A percentile compares a stretch with the other conserved stretches of the same genome.
Evolutionary conservation across 2,113 vertebrate genomes (phyloP).

Genomic region (Nibea coibor): DNA sequence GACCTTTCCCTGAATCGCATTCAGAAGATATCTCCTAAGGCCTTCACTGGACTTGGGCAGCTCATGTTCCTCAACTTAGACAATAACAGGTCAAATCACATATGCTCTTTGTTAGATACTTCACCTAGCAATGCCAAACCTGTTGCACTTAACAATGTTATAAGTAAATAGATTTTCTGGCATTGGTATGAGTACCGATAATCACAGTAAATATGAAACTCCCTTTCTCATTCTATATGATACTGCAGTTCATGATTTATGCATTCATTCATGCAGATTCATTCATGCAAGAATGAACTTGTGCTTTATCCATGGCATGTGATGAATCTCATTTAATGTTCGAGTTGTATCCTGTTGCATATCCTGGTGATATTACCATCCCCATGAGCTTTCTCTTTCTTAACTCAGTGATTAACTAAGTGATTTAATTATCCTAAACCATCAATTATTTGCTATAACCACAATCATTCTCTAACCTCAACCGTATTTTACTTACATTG

Average conservation of each 20-base stretch:
- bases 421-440: not conserved
- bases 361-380: not conserved
- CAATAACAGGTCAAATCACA: slow-evolving; percentile 78
- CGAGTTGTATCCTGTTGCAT: not conserved
- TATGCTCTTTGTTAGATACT: not conserved
- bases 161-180: not conserved
- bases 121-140: not conserved
- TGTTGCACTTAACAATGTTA: not conserved
- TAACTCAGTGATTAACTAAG: not conserved
- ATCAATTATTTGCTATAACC: not conserved
- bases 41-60: slow-evolving; percentile 81
- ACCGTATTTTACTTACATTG: not conserved
- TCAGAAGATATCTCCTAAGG: slow-evolving; percentile 77
- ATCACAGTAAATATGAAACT: too few species aligned
- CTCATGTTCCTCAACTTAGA: slow-evolving; percentile 86
- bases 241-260: too few species aligned
- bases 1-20: slow-evolving; percentile 84
- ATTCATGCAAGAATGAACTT: too few species aligned
- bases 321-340: too few species aligned
- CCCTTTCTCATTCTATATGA: too few species aligned
- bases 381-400: not conserved
- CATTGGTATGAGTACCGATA: too few species aligned
- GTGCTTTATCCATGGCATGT: too few species aligned
- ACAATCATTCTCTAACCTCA: not conserved
- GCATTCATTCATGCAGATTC: too few species aligned